A percentile compares a stretch with the other conserved stretches of the same genome.
phyloP scores from a whole-genome alignment of 2,797 vertebrate species.

The Brachymystax lenok region DNA sequence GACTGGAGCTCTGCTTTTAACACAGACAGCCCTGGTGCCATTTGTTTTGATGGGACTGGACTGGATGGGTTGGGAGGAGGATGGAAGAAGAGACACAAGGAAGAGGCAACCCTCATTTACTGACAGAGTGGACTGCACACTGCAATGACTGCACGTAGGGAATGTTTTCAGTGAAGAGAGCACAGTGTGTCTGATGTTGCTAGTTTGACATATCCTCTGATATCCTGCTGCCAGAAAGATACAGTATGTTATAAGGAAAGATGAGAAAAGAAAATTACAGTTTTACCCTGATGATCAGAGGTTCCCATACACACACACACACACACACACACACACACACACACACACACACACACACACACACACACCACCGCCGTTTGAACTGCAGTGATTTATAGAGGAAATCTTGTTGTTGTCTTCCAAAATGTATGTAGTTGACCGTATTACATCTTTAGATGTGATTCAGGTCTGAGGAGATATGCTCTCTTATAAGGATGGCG shows the following conservation, averaged over 20 bases:
- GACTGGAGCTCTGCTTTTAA: slow-evolving; percentile 4
- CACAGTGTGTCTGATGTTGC: neutral
- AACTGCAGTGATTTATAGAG: slow-evolving; percentile 15
- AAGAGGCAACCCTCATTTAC: neutral
- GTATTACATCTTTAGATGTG: too few relatives aligned
- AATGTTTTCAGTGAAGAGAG: too few relatives aligned
- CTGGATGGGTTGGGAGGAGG: too few relatives aligned
- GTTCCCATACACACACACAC: slow-evolving; percentile 10
- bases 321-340: slow-evolving; percentile 7
- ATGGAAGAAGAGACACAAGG: too few relatives aligned
- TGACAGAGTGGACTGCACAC: neutral
- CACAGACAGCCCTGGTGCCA: too few relatives aligned
- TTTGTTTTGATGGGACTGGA: neutral
- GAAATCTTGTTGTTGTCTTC: slow-evolving; percentile 63
- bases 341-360: too few relatives aligned
- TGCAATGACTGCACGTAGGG: neutral
- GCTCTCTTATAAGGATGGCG: too few relatives aligned
- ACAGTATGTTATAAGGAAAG: too few relatives aligned
- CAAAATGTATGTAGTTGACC: slow-evolving; percentile 64
- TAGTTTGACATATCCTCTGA: neutral
- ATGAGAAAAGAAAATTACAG: too few relatives aligned
- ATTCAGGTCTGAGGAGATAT: too few relatives aligned
- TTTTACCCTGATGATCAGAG: slow-evolving; percentile 41
- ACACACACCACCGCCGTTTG: too few relatives aligned
- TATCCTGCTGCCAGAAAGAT: neutral